Conservation (phyloP, 1,140 invertebrate genomes). For the Phymastichus coffea region DNA sequence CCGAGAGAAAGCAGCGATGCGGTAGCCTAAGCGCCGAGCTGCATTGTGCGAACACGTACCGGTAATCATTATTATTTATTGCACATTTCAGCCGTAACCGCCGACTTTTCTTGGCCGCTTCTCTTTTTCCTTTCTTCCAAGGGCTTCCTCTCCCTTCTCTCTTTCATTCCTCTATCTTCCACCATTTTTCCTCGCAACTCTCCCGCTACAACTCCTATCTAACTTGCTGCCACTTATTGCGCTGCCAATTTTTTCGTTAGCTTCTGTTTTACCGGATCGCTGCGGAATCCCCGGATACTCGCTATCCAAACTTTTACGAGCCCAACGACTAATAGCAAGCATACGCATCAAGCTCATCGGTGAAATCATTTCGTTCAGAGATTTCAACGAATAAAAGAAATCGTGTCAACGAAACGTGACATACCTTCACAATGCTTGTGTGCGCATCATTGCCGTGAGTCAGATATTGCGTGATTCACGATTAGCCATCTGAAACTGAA, state of each 20-base stretch:
- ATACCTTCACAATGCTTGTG: background rate
- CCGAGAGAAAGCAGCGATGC: slow-evolving; percentile 27
- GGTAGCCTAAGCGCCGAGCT: slow-evolving; percentile 41
- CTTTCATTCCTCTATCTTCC: slow-evolving; percentile 4
- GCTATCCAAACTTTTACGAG: no score
- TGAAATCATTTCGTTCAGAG: no score
- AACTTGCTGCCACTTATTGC: no score
- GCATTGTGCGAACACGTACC: slow-evolving; percentile 55
- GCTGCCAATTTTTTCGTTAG: no score
- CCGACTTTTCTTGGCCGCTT: slow-evolving; percentile 36
- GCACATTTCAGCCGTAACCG: slow-evolving; percentile 39
- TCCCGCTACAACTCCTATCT: slow-evolving; percentile 39
- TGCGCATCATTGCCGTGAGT: slow-evolving; percentile 3
- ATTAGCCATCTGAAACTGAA: no score
- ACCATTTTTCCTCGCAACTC: slow-evolving; percentile 4
- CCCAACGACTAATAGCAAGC: no score
- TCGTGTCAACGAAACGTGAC: background rate
- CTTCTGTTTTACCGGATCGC: no score
- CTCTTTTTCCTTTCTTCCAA: slow-evolving; percentile 24
- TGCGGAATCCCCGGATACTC: no score
- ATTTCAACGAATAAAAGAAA: background rate
- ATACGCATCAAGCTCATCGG: no score
- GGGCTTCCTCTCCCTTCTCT: slow-evolving; percentile 12
- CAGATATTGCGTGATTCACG: background rate
- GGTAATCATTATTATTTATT: slow-evolving; percentile 55